Evolutionary conservation across 2,113 vertebrate genomes (phyloP).

Genomic region (Colinus virginianus): DNA sequence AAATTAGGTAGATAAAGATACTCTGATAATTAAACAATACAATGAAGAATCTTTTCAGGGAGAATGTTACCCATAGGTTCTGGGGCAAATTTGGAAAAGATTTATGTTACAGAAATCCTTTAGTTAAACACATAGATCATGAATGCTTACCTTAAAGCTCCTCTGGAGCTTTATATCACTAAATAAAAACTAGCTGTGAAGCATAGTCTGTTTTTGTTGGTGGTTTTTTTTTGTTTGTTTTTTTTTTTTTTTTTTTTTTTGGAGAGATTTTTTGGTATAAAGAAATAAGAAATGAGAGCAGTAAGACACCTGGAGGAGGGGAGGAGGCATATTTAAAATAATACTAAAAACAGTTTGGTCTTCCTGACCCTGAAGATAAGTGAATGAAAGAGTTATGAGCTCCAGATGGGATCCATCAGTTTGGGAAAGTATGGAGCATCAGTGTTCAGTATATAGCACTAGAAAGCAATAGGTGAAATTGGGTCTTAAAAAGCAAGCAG

Average conservation of each 20-base stretch:
- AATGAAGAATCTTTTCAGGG: background rate
- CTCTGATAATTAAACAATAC: background rate
- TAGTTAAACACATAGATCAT: background rate
- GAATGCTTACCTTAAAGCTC: background rate
- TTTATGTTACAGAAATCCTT: background rate
- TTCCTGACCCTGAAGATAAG: background rate
- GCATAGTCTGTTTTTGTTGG: background rate
- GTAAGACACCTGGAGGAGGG: background rate
- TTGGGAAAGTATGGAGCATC: background rate
- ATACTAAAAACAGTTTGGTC: background rate
- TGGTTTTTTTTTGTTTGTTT: background rate
- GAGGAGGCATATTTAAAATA: background rate
- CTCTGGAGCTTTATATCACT: background rate
- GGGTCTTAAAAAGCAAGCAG: background rate
- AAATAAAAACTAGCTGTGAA: background rate
- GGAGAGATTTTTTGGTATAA: background rate
- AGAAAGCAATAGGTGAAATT: background rate
- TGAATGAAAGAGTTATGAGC: background rate
- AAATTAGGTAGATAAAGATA: background rate
- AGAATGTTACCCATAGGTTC: background rate
- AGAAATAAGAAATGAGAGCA: background rate
- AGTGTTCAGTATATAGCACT: background rate
- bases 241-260: too few relatives aligned
- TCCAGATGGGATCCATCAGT: accelerated
- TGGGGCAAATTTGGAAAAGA: background rate